Evolutionary conservation across 2,797 vertebrate species (phyloP), one percentile per base, ranked within the genome.

Genomic region (Chelon auratus): DNA sequence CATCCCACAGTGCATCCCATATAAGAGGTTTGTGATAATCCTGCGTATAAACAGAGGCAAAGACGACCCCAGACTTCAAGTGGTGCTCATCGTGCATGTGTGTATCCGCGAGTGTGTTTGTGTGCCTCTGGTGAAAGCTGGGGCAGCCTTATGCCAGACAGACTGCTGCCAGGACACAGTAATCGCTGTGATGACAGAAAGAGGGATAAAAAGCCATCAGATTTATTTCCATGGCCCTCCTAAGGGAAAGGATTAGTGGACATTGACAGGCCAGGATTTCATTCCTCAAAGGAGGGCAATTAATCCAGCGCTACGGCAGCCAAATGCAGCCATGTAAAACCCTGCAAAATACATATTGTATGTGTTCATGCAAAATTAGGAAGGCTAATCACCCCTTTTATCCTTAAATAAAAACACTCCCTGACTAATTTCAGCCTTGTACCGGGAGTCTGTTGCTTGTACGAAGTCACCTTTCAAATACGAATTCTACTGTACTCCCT

Each of bases 241-340:
- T 70, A 70, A 67, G 89, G 91, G 89, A 83, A 71, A 68, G 89
- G 89, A 93, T 93, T 93, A 93, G 90, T 76, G 85, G 88, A 89
- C 91, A 91, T 81, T 88, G 90, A 93, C 93, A 90, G 90, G 88
- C 84, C 80, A 74, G 89, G 88, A 90, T 91, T 93, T 91, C 69
- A 85, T 90, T 91, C 89, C 90, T 93, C 91, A 91, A 92, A 93
- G 89, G 91, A 92, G 82, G 89, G 90, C 90, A 93, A 93, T 93
- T 93, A 93, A 90, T 93, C 91, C 88, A 75, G 40, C 10, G 52
- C 67, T 70, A 45, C 84, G n/a, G 72, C 56, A 9, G 87, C 87
- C 87, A 87, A 80, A 84, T 54, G 58, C 81, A 30, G 71, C 15
- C 57, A 55, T 42, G 75, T 77, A 50, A 83, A 91, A 67, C 65